A percentile compares a stretch with the other conserved stretches of the same genome.
Conservation (phyloP, 2,113 vertebrate genomes). For the Galbula dea region DNA sequence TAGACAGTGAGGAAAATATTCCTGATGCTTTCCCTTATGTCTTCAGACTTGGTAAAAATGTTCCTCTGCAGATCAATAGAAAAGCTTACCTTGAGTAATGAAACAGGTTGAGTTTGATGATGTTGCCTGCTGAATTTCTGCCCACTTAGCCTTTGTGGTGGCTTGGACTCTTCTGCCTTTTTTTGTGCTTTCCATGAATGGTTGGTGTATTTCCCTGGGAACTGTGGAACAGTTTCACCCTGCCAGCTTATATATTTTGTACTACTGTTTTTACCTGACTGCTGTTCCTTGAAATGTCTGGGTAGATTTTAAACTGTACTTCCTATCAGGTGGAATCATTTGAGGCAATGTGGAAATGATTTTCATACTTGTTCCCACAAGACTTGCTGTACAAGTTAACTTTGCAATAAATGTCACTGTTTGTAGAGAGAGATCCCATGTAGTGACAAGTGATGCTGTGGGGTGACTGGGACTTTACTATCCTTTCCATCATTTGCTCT, state of each 20-base stretch:
- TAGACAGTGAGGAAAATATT: background rate
- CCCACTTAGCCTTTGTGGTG: background rate
- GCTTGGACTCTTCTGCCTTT: background rate
- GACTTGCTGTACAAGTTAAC: slow-evolving; percentile 14
- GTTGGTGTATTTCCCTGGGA: slow-evolving; percentile 7
- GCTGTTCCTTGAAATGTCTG: background rate
- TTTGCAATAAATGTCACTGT: slow-evolving; percentile 54
- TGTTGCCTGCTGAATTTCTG: background rate
- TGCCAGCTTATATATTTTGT: slow-evolving; percentile 15
- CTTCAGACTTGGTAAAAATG: background rate
- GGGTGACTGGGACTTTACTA: background rate
- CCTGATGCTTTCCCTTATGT: background rate
- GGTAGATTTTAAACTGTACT: background rate
- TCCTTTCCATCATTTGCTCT: background rate
- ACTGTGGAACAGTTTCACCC: slow-evolving; percentile 8
- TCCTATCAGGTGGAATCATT: background rate
- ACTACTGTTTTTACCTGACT: slow-evolving; percentile 41
- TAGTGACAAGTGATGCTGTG: background rate
- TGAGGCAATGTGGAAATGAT: background rate
- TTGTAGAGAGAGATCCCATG: background rate
- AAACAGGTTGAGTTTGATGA: background rate
- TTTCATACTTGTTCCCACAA: slow-evolving; percentile 16
- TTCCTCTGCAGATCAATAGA: background rate
- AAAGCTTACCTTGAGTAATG: background rate
- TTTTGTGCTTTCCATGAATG: slow-evolving; percentile 4